phyloP scores from a whole-genome alignment of 1,140 invertebrate species.

The Lucilia cuprina region DNA sequence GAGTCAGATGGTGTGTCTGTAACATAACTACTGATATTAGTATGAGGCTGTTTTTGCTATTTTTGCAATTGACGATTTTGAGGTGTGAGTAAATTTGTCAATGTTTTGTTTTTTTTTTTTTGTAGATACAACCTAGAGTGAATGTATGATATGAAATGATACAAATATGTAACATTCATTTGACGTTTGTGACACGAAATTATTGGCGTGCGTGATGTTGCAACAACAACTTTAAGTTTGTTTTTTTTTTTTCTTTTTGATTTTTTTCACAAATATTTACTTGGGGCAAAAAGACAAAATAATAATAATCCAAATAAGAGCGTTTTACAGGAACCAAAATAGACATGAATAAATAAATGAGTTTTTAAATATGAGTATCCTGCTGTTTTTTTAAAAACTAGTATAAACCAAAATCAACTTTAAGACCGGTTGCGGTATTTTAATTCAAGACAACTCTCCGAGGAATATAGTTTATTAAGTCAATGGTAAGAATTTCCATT shows the following conservation, averaged over 20 bases:
- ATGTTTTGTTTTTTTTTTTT: neutral
- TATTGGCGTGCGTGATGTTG: slow-evolving; percentile 31
- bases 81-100: slow-evolving; percentile 26
- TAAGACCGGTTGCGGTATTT: too few species aligned
- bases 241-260: neutral
- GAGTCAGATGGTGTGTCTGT: slow-evolving; percentile 5
- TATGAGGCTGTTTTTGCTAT: neutral
- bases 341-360: slow-evolving; percentile 27
- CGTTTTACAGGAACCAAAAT: neutral
- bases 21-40: neutral
- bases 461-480: too few species aligned
- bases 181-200: slow-evolving; percentile 33
- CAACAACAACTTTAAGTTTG: neutral
- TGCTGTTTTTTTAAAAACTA: too few species aligned
- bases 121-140: neutral
- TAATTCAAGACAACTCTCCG: too few species aligned
- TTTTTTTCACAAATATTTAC: neutral
- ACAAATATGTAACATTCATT: slow-evolving; percentile 33
- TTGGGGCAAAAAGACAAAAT: neutral
- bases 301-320: slow-evolving; percentile 20
- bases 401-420: too few species aligned
- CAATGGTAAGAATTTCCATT: too few species aligned
- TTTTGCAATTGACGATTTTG: slow-evolving; percentile 15
- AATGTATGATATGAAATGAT: slow-evolving; percentile 16
- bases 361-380: neutral